Evolutionary conservation across 2,888 invertebrate genomes (phyloP).

Genomic region (Cynaeus angustus): DNA sequence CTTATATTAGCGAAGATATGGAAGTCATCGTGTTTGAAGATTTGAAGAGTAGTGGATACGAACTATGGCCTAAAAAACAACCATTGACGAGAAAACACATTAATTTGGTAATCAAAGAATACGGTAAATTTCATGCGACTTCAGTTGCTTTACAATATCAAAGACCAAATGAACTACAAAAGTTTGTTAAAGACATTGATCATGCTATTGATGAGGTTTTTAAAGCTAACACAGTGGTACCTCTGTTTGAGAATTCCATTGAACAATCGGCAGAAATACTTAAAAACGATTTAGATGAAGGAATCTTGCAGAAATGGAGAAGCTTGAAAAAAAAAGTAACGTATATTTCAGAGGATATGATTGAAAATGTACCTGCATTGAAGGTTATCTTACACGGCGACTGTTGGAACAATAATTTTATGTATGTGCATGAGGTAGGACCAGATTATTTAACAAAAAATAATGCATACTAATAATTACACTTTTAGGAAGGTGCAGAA

Average conservation of each 20-base stretch:
- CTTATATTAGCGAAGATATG: conserved; percentile 25
- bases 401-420: conserved; percentile 52
- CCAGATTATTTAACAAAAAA: conserved; percentile 46
- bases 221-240: not conserved
- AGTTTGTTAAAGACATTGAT: not conserved
- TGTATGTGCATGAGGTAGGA: conserved; percentile 50
- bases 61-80: conserved; percentile 53
- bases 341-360: not conserved
- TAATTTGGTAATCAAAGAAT: conserved; percentile 54
- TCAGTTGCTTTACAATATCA: conserved; percentile 50
- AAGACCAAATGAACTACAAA: conserved; percentile 27
- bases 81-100: conserved; percentile 60
- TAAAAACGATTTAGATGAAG: conserved; percentile 23
- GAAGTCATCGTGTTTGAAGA: conserved; percentile 59
- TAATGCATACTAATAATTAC: too few relatives aligned
- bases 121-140: conserved; percentile 41
- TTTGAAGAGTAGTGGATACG: conserved; percentile 55
- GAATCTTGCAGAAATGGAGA: not conserved
- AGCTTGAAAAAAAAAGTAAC: not conserved
- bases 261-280: conserved; percentile 8
- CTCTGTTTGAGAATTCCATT: conserved; percentile 1
- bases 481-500: conserved; percentile 9
- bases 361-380: not conserved
- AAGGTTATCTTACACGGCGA: conserved; percentile 49
- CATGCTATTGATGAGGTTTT: not conserved